Evolutionary conservation across 1,140 invertebrate genomes (phyloP), one percentile per base, ranked within the genome.

Genomic region (Bombus sibiricus): DNA sequence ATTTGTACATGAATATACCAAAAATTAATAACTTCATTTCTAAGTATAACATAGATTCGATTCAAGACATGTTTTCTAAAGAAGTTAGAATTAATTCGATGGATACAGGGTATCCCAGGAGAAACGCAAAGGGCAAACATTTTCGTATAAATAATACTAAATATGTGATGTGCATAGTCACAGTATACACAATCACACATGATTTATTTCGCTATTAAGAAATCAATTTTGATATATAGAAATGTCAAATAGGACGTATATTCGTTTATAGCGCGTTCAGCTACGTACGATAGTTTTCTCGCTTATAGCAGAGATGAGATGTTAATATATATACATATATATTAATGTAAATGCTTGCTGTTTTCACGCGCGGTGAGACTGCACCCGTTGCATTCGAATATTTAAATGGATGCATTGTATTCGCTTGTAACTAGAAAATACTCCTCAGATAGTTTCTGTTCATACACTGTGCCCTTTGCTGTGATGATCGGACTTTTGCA

Each of bases 81-180:
- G 76, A 47, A 62, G 6, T 66, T n/a, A 39, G 22, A 59, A 66
- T 83, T 71, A 41, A 74, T 81, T 68, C 15, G 43, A 81, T 68
- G 71, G 84, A 66, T 85, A 75, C 79, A 85, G 79, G 84, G 79
- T 85, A 85, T 85, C 78, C 83, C 71, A 85, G 83, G 43, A 74
- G 13, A 47, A 59, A 68, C 71, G 79, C 59, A 81, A 81, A 75
- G 37, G 79, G 71, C 71, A n/a, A 69, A 39, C 32, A 32, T 68
- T 68, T 80, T 34, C 28, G 62, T 53, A 75, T 22, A 34, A 13
- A 47, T 64, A 62, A 77, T 32, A 34, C 1, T 79, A 80, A 64
- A 34, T 18, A 76, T 13, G 18, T 25, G 37, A n/a, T 32, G 22
- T 71, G 73, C 81, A 86, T 39, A n/a, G 28, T 15, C 57, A 62